Base-by-base conservation (phyloP, 2,888 invertebrate species). In the Schizotus pectinicornis region DNA sequence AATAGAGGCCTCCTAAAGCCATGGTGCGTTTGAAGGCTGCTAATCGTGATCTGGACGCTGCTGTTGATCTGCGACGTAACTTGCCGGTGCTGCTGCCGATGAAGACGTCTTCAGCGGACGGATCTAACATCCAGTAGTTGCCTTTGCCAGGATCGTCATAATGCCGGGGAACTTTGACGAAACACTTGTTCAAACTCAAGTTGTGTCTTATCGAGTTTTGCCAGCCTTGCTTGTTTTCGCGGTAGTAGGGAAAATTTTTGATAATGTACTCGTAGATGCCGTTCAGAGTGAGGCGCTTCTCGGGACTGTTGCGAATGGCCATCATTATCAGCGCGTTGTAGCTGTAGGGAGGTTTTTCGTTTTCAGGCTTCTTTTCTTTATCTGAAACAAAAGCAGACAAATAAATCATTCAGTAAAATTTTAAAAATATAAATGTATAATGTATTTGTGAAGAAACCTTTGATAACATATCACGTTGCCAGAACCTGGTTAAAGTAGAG, bases 291-390 rank as follows among this genome's bases (percentile, higher is more conserved):
- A 98, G 84, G 22, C 96, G 84, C 76, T 95, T 96, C 73, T 98
- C 96, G 0, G 94, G 91, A 75, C 95, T 95, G 77, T 94, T 92
- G 30, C 96, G 83, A 48, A 99, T 98, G 5, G 98, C 98, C 98
- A 98, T 98, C 97, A 98, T 98, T 74, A 99, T 99, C 46, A 99
- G 85, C 0, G 98, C 98, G 82, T 99, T 99, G 84, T 99, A 99
- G 77, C 96, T 97, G 83, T 94, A 98, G 0, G 96, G 94, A 0
- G 98, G 98, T 74, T 98, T 98, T 71, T 95, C 95, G 77, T 88
- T 89, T 69, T 22, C 22, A 22, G 89, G 89, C 72, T 89, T 89
- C 71, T 88, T 85, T 65, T 88, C 88, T 67, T 84, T 79, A 3
- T 63, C 73, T 74, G 66, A 1, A 72, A 70, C n/a, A 45, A 61